Evolutionary conservation across 2,797 vertebrate species (phyloP), one percentile per base, ranked within the genome.

Genomic region (Notolepis coatsorum): DNA sequence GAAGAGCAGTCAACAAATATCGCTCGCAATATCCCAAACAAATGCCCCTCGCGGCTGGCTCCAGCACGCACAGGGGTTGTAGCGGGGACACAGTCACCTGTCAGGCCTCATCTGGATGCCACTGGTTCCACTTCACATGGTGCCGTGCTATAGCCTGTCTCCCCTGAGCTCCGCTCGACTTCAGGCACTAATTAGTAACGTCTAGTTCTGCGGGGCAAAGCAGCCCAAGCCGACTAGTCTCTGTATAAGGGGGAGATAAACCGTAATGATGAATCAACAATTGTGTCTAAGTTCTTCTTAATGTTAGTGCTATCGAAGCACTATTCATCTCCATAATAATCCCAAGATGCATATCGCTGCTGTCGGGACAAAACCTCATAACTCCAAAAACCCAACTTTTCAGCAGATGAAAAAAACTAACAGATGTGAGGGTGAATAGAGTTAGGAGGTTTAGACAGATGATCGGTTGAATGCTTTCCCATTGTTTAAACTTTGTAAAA

Each of bases 151-250:
- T n/a, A 13, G 58, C 58, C 41, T n/a, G 10, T 61, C 58, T 71
- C 71, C 31, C 42, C 37, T n/a, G 8, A 38, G 37, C 62, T 53
- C 62, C 8, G 50, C 61, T 70, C 65, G 21, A 57, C 35, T 48
- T 79, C 72, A 33, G 60, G 68, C 68, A 89, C 84, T 90, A 91
- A 90, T 91, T 89, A 91, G 70, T 59, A 37, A 23, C 64, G 67
- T 71, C 69, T 73, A 23, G 15, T 61, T 63, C 55, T 48, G 52
- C 61, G 70, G 75, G 63, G 70, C 46, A 20, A 21, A 41, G 61
- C 67, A 64, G 59, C 64, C 31, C 65, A 53, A 41, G 52, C 18
- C 56, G 37, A 35, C 21, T 4, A 18, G 39, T 54, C 28, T 35
- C 27, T 54, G 33, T 55, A 23, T 18, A 53, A 48, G 23, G 62